Percentiles rank a stretch among this genome's conserved stretches.
These are phyloP conservation scores for Dynastes maya DNA, from an alignment of 2,888 invertebrate genomes.

Conservation along the genomic window DNA sequence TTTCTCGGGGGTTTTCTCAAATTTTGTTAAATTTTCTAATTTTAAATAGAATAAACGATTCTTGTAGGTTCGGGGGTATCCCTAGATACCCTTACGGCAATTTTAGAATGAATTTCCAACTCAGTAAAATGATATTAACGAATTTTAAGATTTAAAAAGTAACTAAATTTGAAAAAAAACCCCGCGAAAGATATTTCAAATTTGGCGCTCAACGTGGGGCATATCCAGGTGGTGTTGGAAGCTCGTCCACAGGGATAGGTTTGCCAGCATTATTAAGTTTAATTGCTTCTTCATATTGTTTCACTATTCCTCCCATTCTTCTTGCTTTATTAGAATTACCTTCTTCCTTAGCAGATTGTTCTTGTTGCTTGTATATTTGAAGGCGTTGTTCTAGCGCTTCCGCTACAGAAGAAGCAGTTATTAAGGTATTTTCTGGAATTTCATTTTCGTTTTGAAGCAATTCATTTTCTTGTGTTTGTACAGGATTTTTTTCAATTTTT, in stretches of 20 bases:
- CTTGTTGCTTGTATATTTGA: slow-evolving; percentile 85
- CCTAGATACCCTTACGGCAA: too few species aligned
- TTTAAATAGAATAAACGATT: too few species aligned
- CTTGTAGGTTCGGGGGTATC: too few species aligned
- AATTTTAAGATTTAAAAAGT: too few species aligned
- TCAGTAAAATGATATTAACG: too few species aligned
- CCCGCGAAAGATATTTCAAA: too few species aligned
- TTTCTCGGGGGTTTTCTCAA: too few species aligned
- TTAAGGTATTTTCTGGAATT: slow-evolving; percentile 62
- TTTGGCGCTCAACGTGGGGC: slow-evolving; percentile 69
- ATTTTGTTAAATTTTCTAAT: too few species aligned
- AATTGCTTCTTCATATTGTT: slow-evolving; percentile 93
- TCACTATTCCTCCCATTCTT: slow-evolving; percentile 91
- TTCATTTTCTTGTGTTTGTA: slow-evolving; percentile 59
- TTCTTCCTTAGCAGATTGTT: slow-evolving; percentile 83
- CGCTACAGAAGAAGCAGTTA: slow-evolving; percentile 74
- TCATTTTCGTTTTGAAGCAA: slow-evolving; percentile 43
- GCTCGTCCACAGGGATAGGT: slow-evolving; percentile 82
- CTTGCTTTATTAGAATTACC: slow-evolving; percentile 90
- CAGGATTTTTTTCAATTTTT: slow-evolving; percentile 61
- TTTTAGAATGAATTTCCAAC: too few species aligned
- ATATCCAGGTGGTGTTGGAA: slow-evolving; percentile 90
- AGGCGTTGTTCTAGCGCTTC: slow-evolving; percentile 90
- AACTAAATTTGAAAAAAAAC: too few species aligned
- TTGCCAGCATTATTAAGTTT: slow-evolving; percentile 84